These are phyloP conservation scores for Mirounga angustirostris DNA, from an alignment of 2,113 vertebrate species.

Conservation along the genomic window DNA sequence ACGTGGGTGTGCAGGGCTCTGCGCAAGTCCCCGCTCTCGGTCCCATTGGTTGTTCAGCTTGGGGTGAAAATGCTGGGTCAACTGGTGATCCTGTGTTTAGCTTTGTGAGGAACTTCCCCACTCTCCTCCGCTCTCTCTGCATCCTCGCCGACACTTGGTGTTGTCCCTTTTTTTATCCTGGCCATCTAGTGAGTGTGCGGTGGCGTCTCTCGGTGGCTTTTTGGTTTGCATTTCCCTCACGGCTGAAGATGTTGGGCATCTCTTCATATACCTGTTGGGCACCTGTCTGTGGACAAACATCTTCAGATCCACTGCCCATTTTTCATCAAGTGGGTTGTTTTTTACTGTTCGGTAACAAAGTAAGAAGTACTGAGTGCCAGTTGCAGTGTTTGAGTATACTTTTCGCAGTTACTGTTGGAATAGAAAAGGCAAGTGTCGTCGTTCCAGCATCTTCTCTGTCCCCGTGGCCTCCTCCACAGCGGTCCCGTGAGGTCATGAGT, in stretches of 20 bases:
- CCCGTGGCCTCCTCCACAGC: not conserved
- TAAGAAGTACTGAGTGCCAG: not conserved
- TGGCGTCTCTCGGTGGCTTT: not conserved
- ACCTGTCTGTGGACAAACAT: not conserved
- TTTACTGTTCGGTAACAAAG: not conserved
- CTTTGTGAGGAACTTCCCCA: accelerated
- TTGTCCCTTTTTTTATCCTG: accelerated
- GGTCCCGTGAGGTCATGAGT: not conserved
- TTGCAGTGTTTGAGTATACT: not conserved
- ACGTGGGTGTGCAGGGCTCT: accelerated
- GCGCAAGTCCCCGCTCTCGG: not conserved
- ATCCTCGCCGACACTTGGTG: accelerated
- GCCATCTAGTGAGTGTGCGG: not conserved
- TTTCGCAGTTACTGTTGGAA: not conserved
- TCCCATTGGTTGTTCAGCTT: accelerated
- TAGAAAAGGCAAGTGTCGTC: not conserved
- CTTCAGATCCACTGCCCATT: not conserved
- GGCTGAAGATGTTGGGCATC: not conserved
- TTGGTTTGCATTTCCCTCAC: not conserved
- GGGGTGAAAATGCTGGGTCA: not conserved
- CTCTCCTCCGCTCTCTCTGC: accelerated
- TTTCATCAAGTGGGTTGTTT: not conserved
- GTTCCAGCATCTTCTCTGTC: not conserved
- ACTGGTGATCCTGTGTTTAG: accelerated
- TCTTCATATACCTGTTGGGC: not conserved